These are phyloP conservation scores for Schizopygopsis malacanthus DNA, from an alignment of 2,797 vertebrate genomes.

Conservation along the genomic window DNA sequence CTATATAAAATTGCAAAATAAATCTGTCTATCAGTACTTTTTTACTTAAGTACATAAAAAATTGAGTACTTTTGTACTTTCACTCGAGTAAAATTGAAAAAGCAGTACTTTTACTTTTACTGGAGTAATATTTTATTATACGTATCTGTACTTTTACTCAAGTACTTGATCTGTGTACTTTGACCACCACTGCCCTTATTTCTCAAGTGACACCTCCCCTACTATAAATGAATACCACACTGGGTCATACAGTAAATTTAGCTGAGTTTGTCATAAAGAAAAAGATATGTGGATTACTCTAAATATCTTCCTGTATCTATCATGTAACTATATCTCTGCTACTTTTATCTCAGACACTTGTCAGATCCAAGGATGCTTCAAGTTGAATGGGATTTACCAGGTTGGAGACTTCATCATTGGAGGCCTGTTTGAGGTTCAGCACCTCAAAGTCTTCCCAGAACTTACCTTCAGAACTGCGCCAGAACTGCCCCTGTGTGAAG, in stretches of 20 bases:
- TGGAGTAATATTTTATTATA: too few relatives aligned
- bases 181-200: neutral
- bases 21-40: too few relatives aligned
- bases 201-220: slow-evolving; percentile 34
- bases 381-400: slow-evolving; percentile 64
- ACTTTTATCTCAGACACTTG: slow-evolving; percentile 45
- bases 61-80: too few relatives aligned
- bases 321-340: slow-evolving; percentile 31
- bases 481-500: slow-evolving; percentile 54
- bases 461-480: slow-evolving; percentile 66
- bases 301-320: slow-evolving; percentile 47
- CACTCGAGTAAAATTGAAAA: too few relatives aligned
- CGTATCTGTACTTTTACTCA: too few relatives aligned
- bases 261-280: neutral
- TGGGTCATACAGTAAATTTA: neutral
- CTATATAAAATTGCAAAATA: too few relatives aligned
- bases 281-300: slow-evolving; percentile 56
- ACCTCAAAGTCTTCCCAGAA: slow-evolving; percentile 38
- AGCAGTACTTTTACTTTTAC: too few relatives aligned
- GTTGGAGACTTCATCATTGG: slow-evolving; percentile 61
- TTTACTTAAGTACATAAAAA: too few relatives aligned
- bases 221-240: slow-evolving; percentile 40
- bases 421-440: slow-evolving; percentile 59
- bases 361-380: slow-evolving; percentile 60
- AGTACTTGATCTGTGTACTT: too few relatives aligned